These are phyloP conservation scores for Indri indri DNA, from an alignment of 2,113 vertebrate species.

Conservation along the genomic window DNA sequence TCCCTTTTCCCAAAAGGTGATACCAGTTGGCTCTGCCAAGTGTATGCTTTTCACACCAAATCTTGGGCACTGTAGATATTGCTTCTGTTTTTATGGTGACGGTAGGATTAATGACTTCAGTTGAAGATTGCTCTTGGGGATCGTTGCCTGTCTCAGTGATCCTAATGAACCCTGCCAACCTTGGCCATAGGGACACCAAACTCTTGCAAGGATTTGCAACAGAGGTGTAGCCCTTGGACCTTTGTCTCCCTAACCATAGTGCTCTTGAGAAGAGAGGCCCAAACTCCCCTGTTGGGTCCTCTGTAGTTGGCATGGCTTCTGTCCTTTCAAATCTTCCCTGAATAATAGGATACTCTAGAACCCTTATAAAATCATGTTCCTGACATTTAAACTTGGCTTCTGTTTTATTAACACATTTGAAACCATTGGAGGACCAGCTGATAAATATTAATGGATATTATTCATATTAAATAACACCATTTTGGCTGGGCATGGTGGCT, in stretches of 20 bases:
- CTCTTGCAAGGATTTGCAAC: not conserved
- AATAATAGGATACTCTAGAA: not conserved
- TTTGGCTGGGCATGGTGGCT: too few relatives aligned
- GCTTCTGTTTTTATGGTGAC: not conserved
- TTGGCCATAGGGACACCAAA: not conserved
- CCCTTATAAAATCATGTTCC: not conserved
- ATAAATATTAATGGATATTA: not conserved
- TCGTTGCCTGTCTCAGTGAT: not conserved
- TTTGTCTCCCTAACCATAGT: not conserved
- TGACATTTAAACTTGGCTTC: not conserved
- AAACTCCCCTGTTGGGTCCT: not conserved
- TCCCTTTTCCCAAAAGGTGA: not conserved
- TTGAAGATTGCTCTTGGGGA: not conserved
- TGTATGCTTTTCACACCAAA: not conserved
- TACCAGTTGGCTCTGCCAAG: not conserved
- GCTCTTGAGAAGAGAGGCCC: not conserved
- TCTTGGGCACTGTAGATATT: not conserved
- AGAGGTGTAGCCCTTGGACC: not conserved
- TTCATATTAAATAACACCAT: not conserved
- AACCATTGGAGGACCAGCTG: not conserved
- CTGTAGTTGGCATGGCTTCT: not conserved
- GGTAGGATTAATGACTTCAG: not conserved
- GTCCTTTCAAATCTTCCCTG: not conserved
- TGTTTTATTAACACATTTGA: slow-evolving; percentile 1
- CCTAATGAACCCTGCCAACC: not conserved